Evolutionary conservation across 2,888 invertebrate species (phyloP).

Genomic region (Drosophila kambysellisi): DNA sequence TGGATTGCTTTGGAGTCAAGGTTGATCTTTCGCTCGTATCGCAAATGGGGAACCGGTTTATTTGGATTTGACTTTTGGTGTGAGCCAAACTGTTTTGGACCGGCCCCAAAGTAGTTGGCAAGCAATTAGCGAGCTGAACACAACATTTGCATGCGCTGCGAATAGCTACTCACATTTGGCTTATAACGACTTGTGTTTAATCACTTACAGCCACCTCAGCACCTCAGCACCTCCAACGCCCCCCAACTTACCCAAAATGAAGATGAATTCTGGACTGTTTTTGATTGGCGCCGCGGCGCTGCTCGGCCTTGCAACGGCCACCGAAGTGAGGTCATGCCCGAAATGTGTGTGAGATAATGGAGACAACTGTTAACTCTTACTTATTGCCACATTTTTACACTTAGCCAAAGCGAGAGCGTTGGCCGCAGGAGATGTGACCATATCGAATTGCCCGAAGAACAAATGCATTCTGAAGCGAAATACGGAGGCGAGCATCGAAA

Average conservation of each 20-base stretch:
- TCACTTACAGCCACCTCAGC: neutral
- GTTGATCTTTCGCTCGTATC: slow-evolving; percentile 59
- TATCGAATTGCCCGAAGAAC: slow-evolving; percentile 88
- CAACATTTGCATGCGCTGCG: slow-evolving; percentile 17
- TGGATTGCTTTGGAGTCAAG: slow-evolving; percentile 60
- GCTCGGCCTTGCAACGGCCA: slow-evolving; percentile 56
- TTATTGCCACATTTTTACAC: neutral
- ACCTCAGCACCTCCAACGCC: neutral
- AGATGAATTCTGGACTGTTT: slow-evolving; percentile 46
- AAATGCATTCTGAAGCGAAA: slow-evolving; percentile 89
- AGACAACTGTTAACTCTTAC: too few species aligned
- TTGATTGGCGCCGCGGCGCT: slow-evolving; percentile 48
- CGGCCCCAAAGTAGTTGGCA: slow-evolving; percentile 42
- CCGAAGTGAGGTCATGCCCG: slow-evolving; percentile 75
- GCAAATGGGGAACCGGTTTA: slow-evolving; percentile 55
- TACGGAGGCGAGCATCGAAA: slow-evolving; percentile 86
- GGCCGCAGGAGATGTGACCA: slow-evolving; percentile 86
- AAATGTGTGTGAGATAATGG: slow-evolving; percentile 66
- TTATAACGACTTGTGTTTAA: neutral
- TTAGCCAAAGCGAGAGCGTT: slow-evolving; percentile 85
- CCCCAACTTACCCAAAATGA: slow-evolving; percentile 45
- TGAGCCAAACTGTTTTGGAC: slow-evolving; percentile 27
- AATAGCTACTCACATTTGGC: too few species aligned
- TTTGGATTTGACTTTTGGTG: slow-evolving; percentile 15
- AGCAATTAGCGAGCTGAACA: slow-evolving; percentile 46